Base-by-base conservation (phyloP, 2,888 invertebrate genomes). In the Galeopsomyia nigrocyanea region DNA sequence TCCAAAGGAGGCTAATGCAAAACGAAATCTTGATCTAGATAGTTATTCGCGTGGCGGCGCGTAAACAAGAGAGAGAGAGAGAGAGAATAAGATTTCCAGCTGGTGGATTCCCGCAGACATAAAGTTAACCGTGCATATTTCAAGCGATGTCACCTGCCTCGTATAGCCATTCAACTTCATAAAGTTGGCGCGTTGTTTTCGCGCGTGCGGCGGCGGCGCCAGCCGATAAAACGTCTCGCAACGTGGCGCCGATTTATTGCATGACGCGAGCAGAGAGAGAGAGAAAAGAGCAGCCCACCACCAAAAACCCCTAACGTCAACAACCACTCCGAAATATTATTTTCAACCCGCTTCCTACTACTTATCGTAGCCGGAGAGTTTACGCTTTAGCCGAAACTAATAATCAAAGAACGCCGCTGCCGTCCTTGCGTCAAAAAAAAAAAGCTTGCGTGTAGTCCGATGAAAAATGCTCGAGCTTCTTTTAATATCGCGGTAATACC, bases 121-220 rank as follows among this genome's bases (percentile, higher is more conserved):
- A 65, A 65, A 74, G 56, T 60, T 71, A 31, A 65, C 39, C 63
- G 66, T 62, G 50, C 57, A 71, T 65, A 71, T 68, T 70, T 68
- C 22, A 71, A 19, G 22, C 68, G 60, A 62, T 65, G 75, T 73
- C 72, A 72, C 61, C 69, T 67, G 64, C 55, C 60, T 65, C 63
- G 58, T 47, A 2, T 26, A 51, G 58, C 69, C 57, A 71, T 68
- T 66, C 66, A 74, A 62, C 62, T 66, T 75, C 63, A 69, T 67
- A 68, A 68, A 68, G 60, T 68, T 64, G 68, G 62, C 62, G 68
- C 68, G 63, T 26, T 46, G 16, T 39, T 46, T 31, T 53, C 71
- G 56, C 47, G 19, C 16, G 22, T 22, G 26, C 7, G 31, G 17
- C 47, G 61, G 50, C 61, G 61, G 16, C 62, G 50, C 61, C 64